Conservation (phyloP, 2,113 vertebrate species). For the Leucosticte australis region DNA sequence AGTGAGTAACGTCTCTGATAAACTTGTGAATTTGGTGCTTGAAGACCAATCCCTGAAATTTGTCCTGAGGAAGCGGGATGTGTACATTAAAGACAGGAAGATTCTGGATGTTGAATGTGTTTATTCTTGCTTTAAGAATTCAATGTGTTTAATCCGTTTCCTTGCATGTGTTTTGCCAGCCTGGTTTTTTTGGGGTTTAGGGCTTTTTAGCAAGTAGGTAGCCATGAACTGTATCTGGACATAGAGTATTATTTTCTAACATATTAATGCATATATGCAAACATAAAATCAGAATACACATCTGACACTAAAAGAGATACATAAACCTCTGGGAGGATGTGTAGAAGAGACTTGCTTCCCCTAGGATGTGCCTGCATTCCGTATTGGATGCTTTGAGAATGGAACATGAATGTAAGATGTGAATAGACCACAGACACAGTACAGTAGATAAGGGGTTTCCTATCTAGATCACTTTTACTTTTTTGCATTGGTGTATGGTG, state of each 20-base stretch:
- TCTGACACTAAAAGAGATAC: neutral
- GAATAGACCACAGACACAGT: neutral
- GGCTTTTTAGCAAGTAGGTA: neutral
- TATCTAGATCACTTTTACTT: neutral
- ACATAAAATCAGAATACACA: neutral
- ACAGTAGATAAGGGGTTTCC: neutral
- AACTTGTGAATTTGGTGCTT: neutral
- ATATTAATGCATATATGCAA: neutral
- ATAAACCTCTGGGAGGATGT: neutral
- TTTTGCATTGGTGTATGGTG: neutral
- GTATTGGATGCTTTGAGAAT: neutral
- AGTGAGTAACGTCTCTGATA: neutral
- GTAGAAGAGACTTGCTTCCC: neutral
- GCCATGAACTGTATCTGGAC: neutral
- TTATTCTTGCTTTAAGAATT: neutral
- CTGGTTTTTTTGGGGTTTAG: neutral
- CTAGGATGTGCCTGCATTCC: neutral
- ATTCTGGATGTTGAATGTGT: neutral
- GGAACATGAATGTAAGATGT: neutral
- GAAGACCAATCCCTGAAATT: neutral
- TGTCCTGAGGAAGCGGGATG: neutral
- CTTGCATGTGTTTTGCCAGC: neutral
- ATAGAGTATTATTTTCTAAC: neutral
- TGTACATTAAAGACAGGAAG: neutral
- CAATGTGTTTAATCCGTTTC: neutral